Base-by-base conservation (phyloP, 2,797 vertebrate species). In the Nothura maculosa region DNA sequence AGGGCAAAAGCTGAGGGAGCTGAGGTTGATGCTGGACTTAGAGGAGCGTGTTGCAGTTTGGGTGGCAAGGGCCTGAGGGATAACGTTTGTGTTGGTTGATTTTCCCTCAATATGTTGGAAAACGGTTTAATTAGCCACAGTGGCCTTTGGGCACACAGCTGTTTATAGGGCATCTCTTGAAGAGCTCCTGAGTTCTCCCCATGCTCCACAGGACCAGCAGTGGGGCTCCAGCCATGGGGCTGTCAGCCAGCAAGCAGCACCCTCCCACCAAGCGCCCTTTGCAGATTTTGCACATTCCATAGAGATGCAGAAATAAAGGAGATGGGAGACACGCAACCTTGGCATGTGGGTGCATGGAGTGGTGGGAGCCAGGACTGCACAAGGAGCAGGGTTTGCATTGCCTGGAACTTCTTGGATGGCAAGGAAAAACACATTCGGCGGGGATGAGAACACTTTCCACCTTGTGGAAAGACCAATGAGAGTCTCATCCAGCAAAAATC, bases 81-180 rank as follows among this genome's bases (percentile, higher is more conserved):
- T 93, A 91, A 83, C 64, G 52, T 52, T 76, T 87, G 27, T 0
- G 48, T 50, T 50, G 45, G 24, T 38, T 89, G 25, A 50, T 89
- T 95, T 79, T 48, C 63, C 85, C 89, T 80, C 75, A 61, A 64
- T 67, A 81, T 75, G 75, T 74, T 94, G 92, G 79, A 57, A 87
- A 94, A 92, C 45, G 70, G 58, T 80, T 92, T 95, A 93, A 95
- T 95, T 92, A 81, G 64, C 64, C 91, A 58, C 77, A 75, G 58
- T 1, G 1, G 87, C 43, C 81, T 88, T 86, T 6, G 86, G 88
- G 80, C 2, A 6, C 45, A 34, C 17, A 70, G 87, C 54, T 61
- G 85, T 77, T 93, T 84, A 89, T 0, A 0, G 58, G 61, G 64
- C 34, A 40, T 69, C 30, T 36, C 38, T 82, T 84, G 80, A 91